Evolutionary conservation across 1,140 invertebrate genomes (phyloP).

Genomic region (Diorhabda sublineata): DNA sequence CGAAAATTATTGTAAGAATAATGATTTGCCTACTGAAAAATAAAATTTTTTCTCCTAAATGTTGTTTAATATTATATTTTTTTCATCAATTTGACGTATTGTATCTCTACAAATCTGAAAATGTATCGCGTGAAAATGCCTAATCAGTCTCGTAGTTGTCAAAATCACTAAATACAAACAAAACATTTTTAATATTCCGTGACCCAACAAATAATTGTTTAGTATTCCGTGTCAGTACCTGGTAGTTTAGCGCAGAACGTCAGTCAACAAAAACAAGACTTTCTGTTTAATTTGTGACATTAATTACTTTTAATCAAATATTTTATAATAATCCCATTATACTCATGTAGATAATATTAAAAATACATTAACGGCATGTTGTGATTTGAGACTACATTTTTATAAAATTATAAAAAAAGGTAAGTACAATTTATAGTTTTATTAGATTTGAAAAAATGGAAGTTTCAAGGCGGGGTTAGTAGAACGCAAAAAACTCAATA

Average conservation of each 20-base stretch:
- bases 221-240: too few species aligned
- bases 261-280: not conserved
- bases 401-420: not conserved
- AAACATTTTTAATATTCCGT: too few species aligned
- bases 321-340: not conserved
- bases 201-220: too few species aligned
- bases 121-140: too few species aligned
- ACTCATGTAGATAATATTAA: not conserved
- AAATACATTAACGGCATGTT: not conserved
- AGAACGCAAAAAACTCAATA: not conserved
- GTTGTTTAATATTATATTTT: too few species aligned
- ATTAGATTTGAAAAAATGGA: not conserved
- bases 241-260: not conserved
- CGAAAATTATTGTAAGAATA: slow-evolving; percentile 32
- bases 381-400: too few species aligned
- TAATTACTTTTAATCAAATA: not conserved
- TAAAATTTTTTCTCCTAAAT: not conserved
- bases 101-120: too few species aligned
- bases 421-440: not conserved
- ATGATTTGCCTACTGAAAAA: not conserved
- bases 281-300: not conserved
- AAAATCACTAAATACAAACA: too few species aligned
- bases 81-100: too few species aligned
- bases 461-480: not conserved
- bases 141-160: too few species aligned